A percentile compares a stretch with the other conserved stretches of the same genome.
Conservation (phyloP, 2,888 invertebrate species). For the Eurytoma adleriae region DNA sequence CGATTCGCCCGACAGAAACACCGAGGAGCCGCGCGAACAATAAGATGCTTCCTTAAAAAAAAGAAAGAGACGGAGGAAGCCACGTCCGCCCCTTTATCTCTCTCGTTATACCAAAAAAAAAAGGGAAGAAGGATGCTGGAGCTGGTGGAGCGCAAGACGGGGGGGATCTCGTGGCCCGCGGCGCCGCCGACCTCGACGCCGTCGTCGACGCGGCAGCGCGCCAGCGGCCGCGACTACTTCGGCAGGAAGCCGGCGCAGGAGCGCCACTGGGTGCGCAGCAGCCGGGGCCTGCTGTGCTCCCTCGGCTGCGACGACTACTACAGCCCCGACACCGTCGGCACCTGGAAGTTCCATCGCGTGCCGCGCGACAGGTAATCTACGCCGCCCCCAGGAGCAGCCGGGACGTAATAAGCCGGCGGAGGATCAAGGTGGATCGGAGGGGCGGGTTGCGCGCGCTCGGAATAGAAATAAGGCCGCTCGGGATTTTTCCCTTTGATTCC, state of each 20-base stretch:
- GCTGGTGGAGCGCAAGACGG: slow-evolving; percentile 66
- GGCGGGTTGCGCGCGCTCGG: too few species aligned
- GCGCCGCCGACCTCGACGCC: slow-evolving; percentile 49
- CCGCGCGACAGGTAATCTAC: slow-evolving; percentile 67
- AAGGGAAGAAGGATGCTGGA: slow-evolving; percentile 64
- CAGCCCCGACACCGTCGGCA: slow-evolving; percentile 70
- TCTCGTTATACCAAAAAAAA: neutral
- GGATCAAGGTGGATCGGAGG: too few species aligned
- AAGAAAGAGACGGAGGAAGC: neutral
- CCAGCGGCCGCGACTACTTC: slow-evolving; percentile 29
- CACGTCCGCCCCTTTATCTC: neutral
- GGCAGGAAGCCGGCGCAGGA: slow-evolving; percentile 50
- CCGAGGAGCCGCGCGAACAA: neutral
- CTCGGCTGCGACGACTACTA: slow-evolving; percentile 69
- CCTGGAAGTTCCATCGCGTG: slow-evolving; percentile 71
- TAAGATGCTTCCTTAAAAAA: neutral
- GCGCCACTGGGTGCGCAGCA: slow-evolving; percentile 67
- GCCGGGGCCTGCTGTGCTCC: slow-evolving; percentile 68
- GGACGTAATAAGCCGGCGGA: neutral
- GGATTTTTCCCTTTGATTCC: neutral
- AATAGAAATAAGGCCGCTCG: neutral
- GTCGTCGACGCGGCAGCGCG: too few species aligned
- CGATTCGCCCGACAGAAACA: neutral
- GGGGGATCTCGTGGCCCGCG: slow-evolving; percentile 68
- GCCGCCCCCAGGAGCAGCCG: neutral